Base-by-base conservation (phyloP, 2,888 invertebrate genomes). In the Drosophila bunnanda region DNA sequence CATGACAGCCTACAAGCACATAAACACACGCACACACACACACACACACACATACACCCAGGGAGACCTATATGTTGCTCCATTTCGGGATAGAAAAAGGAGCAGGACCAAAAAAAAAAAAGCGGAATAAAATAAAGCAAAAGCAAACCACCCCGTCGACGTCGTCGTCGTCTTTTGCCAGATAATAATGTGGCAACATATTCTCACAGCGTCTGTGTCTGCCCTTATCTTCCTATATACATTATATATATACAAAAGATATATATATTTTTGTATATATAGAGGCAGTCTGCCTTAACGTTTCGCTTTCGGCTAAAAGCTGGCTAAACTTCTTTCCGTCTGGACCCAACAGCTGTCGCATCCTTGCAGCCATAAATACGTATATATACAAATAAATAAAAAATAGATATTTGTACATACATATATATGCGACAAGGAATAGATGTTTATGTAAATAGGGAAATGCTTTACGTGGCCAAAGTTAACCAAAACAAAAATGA, bases 1-100 rank as follows among this genome's bases (percentile, higher is more conserved):
- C 87, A 87, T 87, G 87, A 87, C 87, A 89, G 86, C 88, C 88
- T 85, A 87, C 89, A 89, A 77, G 85, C 87, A 89, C 59, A 87
- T 87, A 88, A 82, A 82, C 88, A 80, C 73, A 75, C 73, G 57
- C 48, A 57, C 50, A 62, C 59, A 59, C 46, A 65, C 46, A 53
- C 56, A 28, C 17, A 75, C 73, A 59, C 48, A 57, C 50, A 62
- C 59, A 59, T 43, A 65, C 46, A 53, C 56, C 28, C 17, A 30
- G 46, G n/a, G 20, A 59, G n/a, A 60, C 38, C 56, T 36, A 57
- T 55, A 39, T 48, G 54, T n/a, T 75, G 61, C 78, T 81, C 79
- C 82, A 68, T 75, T 81, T 81, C 72, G 68, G 72, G 68, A 79
- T 72, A 68, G 46, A 54, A 68, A 32, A 39, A 39, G 32, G n/a